Evolutionary conservation across 2,888 invertebrate genomes (phyloP).

Genomic region (Drosophila algonquin): DNA sequence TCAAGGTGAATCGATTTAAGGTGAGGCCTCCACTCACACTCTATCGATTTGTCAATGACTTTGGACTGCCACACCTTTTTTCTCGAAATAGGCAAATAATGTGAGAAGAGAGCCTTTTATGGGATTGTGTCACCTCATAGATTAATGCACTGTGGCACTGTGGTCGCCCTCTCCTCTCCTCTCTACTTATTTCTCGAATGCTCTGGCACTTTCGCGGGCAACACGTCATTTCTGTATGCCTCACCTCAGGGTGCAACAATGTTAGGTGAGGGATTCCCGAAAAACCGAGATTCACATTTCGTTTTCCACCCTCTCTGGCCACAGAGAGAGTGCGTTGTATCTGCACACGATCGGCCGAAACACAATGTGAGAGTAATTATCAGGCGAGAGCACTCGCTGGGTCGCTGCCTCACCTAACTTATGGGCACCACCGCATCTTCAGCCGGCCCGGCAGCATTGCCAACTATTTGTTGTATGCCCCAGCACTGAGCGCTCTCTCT

Average conservation of each 20-base stretch:
- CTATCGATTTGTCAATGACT: neutral
- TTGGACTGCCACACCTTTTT: neutral
- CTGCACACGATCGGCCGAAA: neutral
- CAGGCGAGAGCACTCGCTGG: neutral
- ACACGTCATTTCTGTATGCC: neutral
- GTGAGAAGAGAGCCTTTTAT: neutral
- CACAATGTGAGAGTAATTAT: neutral
- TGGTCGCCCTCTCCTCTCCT: neutral
- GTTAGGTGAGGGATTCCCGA: neutral
- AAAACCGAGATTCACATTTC: neutral
- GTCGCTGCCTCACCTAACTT: neutral
- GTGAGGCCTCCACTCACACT: neutral
- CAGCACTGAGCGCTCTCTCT: neutral
- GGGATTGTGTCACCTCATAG: neutral
- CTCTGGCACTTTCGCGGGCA: neutral
- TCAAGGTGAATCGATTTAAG: neutral
- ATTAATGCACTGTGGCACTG: neutral
- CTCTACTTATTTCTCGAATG: neutral
- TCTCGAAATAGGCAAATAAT: neutral
- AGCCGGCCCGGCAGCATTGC: conserved; percentile 1
- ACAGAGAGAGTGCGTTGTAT: neutral
- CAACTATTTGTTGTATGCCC: neutral
- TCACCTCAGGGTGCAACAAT: neutral
- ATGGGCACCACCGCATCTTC: neutral
- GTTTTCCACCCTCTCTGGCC: neutral